Evolutionary conservation across 2,797 vertebrate genomes (phyloP).

Genomic region (Phyllotis vaccarum): DNA sequence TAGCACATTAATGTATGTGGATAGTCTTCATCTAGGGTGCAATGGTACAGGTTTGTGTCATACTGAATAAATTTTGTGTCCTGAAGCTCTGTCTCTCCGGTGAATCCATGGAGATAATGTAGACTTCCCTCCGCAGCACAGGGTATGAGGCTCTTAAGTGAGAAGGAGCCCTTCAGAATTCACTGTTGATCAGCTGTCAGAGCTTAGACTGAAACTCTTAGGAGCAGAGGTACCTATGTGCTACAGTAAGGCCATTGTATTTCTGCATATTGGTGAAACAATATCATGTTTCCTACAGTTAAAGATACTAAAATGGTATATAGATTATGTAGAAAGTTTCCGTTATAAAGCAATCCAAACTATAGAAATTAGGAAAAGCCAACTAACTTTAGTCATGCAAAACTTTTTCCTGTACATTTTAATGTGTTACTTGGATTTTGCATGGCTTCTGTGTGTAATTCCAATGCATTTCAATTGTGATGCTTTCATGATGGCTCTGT

Average conservation of each 20-base stretch:
- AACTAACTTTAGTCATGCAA: background rate
- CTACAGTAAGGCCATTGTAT: background rate
- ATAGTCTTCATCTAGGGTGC: background rate
- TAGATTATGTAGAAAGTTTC: slow-evolving; percentile 61
- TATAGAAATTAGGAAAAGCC: slow-evolving; percentile 28
- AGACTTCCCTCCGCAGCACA: background rate
- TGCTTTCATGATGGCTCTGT: background rate
- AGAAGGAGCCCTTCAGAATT: slow-evolving; percentile 34
- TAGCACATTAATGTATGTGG: background rate
- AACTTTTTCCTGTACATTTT: slow-evolving; percentile 4
- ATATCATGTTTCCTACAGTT: background rate
- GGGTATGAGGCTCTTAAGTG: slow-evolving; percentile 18
- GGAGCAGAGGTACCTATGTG: background rate
- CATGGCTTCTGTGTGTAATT: background rate
- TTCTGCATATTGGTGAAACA: slow-evolving; percentile 34
- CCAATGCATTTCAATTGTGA: background rate
- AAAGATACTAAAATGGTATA: background rate
- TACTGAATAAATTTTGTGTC: background rate
- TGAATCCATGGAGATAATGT: background rate
- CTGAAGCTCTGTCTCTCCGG: background rate
- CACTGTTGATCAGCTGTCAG: background rate
- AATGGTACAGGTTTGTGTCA: background rate
- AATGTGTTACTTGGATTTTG: slow-evolving; percentile 16
- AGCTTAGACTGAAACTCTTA: slow-evolving; percentile 32
- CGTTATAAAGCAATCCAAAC: background rate